Conservation (phyloP, 2,888 invertebrate genomes). For the Tachystola acroxantha region DNA sequence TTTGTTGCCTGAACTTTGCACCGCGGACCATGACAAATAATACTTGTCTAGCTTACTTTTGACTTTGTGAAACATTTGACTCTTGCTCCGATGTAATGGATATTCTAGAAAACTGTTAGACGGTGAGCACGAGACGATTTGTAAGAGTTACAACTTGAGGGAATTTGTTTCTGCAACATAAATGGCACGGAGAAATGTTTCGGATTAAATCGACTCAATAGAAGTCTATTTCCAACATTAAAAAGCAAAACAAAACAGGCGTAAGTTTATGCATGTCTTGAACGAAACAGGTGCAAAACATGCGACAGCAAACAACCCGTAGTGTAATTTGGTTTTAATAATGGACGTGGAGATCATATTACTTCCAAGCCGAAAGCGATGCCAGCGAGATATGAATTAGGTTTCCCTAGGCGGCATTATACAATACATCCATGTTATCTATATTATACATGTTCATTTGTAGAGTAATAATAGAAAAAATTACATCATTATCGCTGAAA, state of each 20-base stretch:
- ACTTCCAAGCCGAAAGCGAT: conserved; percentile 48
- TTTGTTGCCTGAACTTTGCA: conserved; percentile 46
- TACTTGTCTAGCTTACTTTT: conserved; percentile 31
- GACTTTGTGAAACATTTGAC: conserved; percentile 16
- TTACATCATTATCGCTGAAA: conserved; percentile 28
- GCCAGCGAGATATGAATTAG: conserved; percentile 49
- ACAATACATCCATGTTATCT: conserved; percentile 28
- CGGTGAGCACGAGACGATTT: conserved; percentile 36
- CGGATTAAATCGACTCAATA: too few relatives aligned
- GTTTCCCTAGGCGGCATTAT: conserved; percentile 45
- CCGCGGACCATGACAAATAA: conserved; percentile 45
- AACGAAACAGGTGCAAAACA: not conserved
- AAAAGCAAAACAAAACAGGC: not conserved
- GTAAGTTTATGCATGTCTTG: not conserved
- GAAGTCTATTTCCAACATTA: not conserved
- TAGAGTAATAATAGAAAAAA: conserved; percentile 35
- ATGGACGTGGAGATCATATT: conserved; percentile 55
- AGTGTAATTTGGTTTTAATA: conserved; percentile 53
- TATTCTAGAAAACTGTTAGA: conserved; percentile 41
- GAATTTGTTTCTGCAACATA: too few relatives aligned
- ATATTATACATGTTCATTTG: conserved; percentile 17
- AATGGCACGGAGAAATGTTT: too few relatives aligned
- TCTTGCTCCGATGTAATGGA: conserved; percentile 29
- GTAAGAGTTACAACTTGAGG: conserved; percentile 18
- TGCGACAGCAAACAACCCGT: conserved; percentile 6